These are phyloP conservation scores for Corythornis vintsioides DNA, from an alignment of 2,113 vertebrate genomes.

Conservation along the genomic window DNA sequence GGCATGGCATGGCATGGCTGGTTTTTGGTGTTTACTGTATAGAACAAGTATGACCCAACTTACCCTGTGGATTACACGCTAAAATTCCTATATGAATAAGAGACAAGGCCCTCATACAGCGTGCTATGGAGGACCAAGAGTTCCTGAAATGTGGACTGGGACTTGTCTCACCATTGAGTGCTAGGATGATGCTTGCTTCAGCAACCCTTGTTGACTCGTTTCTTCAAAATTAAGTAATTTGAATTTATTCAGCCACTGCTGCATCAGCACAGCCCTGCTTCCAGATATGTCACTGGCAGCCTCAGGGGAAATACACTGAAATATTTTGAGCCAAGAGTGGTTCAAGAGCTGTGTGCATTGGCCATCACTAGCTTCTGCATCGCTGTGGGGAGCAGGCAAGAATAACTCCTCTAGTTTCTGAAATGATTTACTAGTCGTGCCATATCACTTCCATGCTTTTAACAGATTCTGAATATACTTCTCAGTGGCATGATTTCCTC, in stretches of 20 bases:
- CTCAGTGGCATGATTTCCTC: not conserved
- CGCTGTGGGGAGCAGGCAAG: not conserved
- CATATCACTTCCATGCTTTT: not conserved
- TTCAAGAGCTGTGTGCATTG: not conserved
- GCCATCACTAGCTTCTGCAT: not conserved
- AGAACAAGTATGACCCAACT: not conserved
- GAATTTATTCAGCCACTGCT: not conserved
- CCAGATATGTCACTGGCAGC: not conserved
- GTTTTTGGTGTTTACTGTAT: not conserved
- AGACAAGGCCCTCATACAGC: not conserved
- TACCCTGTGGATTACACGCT: not conserved
- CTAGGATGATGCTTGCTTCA: not conserved
- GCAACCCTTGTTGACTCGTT: not conserved
- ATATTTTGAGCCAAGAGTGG: not conserved
- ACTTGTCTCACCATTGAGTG: not conserved
- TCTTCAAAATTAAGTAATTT: not conserved
- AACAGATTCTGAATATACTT: not conserved
- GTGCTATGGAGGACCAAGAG: not conserved
- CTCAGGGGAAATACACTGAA: not conserved
- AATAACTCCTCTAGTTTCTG: not conserved
- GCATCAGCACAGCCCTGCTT: not conserved
- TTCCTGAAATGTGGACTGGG: not conserved
- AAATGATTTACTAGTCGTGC: not conserved
- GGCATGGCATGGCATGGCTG: accelerated
- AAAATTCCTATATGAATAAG: not conserved